phyloP scores from a whole-genome alignment of 2,797 vertebrate species.

The Enteromius thamalakanensis region DNA sequence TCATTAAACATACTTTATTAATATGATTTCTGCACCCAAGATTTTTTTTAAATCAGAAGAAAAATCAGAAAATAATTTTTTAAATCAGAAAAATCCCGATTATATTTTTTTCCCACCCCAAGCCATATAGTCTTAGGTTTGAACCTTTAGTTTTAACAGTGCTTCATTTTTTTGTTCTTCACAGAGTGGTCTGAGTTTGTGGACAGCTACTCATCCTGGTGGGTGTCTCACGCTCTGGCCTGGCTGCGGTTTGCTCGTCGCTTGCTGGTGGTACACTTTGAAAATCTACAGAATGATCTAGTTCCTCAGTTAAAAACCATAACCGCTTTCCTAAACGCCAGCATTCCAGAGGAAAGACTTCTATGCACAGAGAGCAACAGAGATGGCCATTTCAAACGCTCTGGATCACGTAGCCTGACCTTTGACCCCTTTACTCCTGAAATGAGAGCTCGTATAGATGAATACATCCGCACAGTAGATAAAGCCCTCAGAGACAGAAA shows the following conservation, averaged over 20 bases:
- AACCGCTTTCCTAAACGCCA: constrained; percentile 86
- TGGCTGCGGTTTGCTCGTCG: constrained; percentile 89
- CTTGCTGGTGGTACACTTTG: constrained; percentile 90
- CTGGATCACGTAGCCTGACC: constrained; percentile 72
- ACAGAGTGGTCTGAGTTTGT: constrained; percentile 97
- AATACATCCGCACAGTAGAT: constrained; percentile 86
- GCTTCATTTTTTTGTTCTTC: neutral
- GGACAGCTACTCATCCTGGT: constrained; percentile 94
- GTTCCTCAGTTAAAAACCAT: constrained; percentile 85
- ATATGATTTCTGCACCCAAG: neutral
- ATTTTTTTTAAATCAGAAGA: neutral
- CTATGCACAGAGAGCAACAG: constrained; percentile 92
- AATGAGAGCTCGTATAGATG: constrained; percentile 88
- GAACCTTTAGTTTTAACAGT: neutral
- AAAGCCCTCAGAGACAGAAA: constrained; percentile 86
- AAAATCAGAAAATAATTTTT: too few species aligned
- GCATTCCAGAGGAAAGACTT: constrained; percentile 85
- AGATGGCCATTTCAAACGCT: constrained; percentile 92
- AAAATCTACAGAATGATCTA: constrained; percentile 87
- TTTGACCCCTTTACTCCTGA: constrained; percentile 90
- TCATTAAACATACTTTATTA: neutral
- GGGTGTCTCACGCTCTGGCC: constrained; percentile 91
- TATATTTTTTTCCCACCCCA: neutral
- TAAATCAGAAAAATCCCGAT: neutral
- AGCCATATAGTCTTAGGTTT: neutral